phyloP scores from a whole-genome alignment of 2,888 invertebrate species.

The Galeopsomyia nigrocyanea region DNA sequence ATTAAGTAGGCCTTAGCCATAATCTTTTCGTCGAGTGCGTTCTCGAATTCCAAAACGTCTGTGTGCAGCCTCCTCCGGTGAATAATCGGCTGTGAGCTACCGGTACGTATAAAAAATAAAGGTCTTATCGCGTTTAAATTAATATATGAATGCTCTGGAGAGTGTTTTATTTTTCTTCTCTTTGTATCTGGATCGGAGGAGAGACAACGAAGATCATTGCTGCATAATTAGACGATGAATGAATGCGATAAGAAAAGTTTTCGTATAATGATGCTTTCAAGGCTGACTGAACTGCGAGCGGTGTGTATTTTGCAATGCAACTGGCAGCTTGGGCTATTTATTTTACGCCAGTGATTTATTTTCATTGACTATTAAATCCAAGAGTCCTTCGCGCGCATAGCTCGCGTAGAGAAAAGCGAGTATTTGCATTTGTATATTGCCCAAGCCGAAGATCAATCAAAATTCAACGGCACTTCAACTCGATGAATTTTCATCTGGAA shows the following conservation, averaged over 20 bases:
- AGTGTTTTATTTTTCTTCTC: neutral
- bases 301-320: constrained; percentile 1
- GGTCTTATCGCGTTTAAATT: constrained; percentile 43
- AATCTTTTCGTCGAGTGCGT: constrained; percentile 49
- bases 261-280: constrained; percentile 5
- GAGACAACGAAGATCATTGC: constrained; percentile 3
- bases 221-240: constrained; percentile 15
- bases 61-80: constrained; percentile 28
- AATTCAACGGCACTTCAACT: neutral
- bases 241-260: constrained; percentile 11
- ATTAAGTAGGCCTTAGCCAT: constrained; percentile 49
- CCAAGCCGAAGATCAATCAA: neutral
- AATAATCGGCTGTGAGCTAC: constrained; percentile 34
- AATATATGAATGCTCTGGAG: constrained; percentile 35
- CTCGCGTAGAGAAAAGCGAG: neutral
- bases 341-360: constrained; percentile 9
- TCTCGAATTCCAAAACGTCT: constrained; percentile 38
- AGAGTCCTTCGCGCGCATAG: neutral
- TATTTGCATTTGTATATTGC: neutral
- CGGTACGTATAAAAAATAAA: constrained; percentile 6
- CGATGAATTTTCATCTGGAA: neutral
- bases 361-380: constrained; percentile 24
- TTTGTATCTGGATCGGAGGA: neutral
- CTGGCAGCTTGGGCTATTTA: neutral
- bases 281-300: neutral